These are phyloP conservation scores for Oceanodroma leucorhoa DNA, from an alignment of 2,797 vertebrate genomes.

Conservation along the genomic window DNA sequence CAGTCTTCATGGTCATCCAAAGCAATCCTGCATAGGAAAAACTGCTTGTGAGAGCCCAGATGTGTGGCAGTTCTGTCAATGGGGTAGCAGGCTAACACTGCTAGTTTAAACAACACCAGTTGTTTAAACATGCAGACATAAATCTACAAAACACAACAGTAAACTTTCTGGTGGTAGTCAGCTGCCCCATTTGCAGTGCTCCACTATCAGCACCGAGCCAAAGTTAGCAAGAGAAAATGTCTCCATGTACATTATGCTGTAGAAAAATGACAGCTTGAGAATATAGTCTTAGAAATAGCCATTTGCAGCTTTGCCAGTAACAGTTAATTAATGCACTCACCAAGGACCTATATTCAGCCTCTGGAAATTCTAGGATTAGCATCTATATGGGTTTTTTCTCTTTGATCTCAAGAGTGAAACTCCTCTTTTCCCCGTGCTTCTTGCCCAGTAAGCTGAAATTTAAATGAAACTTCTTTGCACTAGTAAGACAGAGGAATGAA, in stretches of 20 bases:
- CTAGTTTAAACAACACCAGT: neutral
- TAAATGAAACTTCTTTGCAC: neutral
- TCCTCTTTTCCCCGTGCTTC: neutral
- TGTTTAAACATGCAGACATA: neutral
- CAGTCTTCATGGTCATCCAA: neutral
- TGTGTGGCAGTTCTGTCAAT: neutral
- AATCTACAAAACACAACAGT: neutral
- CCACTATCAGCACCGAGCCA: neutral
- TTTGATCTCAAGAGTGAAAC: neutral
- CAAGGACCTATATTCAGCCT: neutral
- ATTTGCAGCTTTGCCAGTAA: neutral
- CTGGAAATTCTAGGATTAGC: conserved; percentile 9
- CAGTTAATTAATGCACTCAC: neutral
- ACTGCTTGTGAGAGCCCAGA: neutral
- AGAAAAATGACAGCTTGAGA: neutral
- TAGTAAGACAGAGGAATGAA: neutral
- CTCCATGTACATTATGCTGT: neutral
- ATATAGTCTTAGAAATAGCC: neutral
- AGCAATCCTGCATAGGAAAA: neutral
- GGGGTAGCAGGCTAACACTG: neutral
- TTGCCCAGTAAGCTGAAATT: conserved; percentile 12
- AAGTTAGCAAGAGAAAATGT: neutral
- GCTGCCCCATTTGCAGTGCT: neutral
- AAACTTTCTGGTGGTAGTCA: neutral
- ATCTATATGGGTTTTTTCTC: neutral